Evolutionary conservation across 1,140 invertebrate species (phyloP), one percentile per base, ranked within the genome.

Genomic region (Tetragonula clypearis): DNA sequence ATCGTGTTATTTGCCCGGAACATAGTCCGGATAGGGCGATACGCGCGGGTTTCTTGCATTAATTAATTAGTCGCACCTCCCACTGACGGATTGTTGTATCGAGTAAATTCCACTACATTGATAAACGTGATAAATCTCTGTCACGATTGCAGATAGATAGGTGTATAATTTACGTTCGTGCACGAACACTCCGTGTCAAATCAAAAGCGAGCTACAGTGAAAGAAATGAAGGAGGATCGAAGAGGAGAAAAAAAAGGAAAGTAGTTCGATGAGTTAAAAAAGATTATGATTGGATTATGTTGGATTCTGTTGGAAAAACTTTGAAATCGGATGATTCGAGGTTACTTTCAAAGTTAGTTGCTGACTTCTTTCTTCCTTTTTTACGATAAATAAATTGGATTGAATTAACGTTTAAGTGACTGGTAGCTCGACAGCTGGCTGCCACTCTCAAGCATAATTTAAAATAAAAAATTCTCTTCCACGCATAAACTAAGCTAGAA

Each of bases 41-140:
- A 60, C 66, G 12, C 30, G 55, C 49, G 55, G 15, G 69, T 81
- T 85, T 81, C 78, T 85, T 85, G 71, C 55, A 68, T 66, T 80
- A 85, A 85, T 85, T 85, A 85, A 81, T 81, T 81, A 74, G 53
- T 73, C 69, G 26, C 17, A 49, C 41, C 41, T 49, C 26, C 17
- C 30, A 21, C 78, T 58, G 83, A 85, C 81, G 58, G 69, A 85
- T 85, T n/a, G 78, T 74, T 68, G 78, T 60, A 74, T 23, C 69
- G 53, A 81, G 77, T 81, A 81, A 73, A 80, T 74, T 85, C 74
- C 83, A 58, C 58, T 19, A 17, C 49, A 30, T n/a, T 19, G 68
- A 84, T 79, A 80, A 80, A 60, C 65, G 78, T 30, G 83, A 85
- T 85, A 85, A 85, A 85, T 85, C 78, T 85, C 83, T 74, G 83